Conservation (phyloP, 1,140 invertebrate species). For the Cotesia chilonis region DNA sequence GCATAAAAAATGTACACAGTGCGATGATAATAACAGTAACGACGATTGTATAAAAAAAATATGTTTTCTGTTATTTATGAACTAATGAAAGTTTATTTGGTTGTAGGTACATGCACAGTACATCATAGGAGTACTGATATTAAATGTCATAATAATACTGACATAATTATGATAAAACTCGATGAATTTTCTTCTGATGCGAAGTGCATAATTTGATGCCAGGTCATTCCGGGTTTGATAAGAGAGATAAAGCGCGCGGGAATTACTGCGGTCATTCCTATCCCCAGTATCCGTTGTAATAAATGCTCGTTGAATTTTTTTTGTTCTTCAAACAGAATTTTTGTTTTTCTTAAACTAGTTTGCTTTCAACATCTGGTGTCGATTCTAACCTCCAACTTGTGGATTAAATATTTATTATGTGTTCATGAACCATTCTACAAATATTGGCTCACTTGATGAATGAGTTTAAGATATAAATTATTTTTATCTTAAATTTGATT, state of each 20-base stretch:
- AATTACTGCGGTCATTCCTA: slow-evolving; percentile 14
- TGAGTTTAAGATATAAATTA: too few relatives aligned
- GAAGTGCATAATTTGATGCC: background rate
- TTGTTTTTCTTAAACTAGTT: slow-evolving; percentile 14
- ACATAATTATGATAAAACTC: slow-evolving; percentile 21
- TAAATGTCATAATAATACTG: slow-evolving; percentile 3
- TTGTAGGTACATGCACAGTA: too few relatives aligned
- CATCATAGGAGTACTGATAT: too few relatives aligned
- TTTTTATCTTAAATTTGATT: background rate
- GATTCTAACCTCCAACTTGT: slow-evolving; percentile 27
- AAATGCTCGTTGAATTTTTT: background rate
- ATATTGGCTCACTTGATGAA: background rate
- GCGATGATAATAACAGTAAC: too few relatives aligned
- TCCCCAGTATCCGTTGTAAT: background rate
- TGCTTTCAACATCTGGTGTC: slow-evolving; percentile 26
- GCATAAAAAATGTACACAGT: too few relatives aligned
- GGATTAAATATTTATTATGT: slow-evolving; percentile 3
- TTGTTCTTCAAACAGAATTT: background rate
- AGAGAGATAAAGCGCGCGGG: slow-evolving; percentile 15
- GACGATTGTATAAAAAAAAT: too few relatives aligned
- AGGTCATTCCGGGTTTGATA: slow-evolving; percentile 24
- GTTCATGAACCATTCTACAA: background rate
- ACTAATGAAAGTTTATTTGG: too few relatives aligned
- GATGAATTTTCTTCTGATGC: slow-evolving; percentile 8
- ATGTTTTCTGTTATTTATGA: too few relatives aligned